Conservation (phyloP, 2,888 invertebrate species). For the Arge pagana region DNA sequence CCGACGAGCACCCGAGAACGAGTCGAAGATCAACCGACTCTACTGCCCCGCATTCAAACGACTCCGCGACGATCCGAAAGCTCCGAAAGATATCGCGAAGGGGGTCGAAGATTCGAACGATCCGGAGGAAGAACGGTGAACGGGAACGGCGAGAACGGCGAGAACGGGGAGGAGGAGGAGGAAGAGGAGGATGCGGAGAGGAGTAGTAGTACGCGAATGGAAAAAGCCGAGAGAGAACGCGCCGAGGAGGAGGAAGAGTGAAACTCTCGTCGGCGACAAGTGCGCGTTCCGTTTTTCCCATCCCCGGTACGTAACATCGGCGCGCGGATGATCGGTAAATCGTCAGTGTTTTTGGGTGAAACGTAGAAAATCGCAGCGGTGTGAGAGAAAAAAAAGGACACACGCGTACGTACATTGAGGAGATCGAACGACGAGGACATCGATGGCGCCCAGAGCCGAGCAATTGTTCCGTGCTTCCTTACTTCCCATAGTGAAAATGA, state of each 20-base stretch:
- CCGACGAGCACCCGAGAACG: slow-evolving; percentile 32
- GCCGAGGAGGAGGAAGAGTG: too few species aligned
- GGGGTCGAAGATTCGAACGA: slow-evolving; percentile 15
- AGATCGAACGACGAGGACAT: slow-evolving; percentile 5
- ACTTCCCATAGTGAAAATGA: slow-evolving; percentile 86
- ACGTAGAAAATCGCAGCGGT: not conserved
- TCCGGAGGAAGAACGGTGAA: slow-evolving; percentile 18
- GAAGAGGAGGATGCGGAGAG: too few species aligned
- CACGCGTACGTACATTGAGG: not conserved
- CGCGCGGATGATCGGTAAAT: not conserved
- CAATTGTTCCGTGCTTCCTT: slow-evolving; percentile 93
- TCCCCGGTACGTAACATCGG: not conserved
- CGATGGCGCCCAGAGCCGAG: slow-evolving; percentile 54
- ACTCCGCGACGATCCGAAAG: not conserved
- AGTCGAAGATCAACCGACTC: not conserved
- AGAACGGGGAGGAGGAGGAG: too few species aligned
- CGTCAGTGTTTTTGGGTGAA: not conserved
- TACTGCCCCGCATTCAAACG: not conserved
- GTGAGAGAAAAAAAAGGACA: not conserved
- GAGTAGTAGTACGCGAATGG: too few species aligned
- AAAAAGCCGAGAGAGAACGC: too few species aligned
- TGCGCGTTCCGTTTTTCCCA: too few species aligned
- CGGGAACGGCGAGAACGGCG: slow-evolving; percentile 20
- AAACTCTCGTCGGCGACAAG: too few species aligned
- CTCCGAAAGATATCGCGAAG: not conserved